Percentiles rank a stretch among this genome's conserved stretches.
These are phyloP conservation scores for Gymnodraco acuticeps DNA, from an alignment of 2,797 vertebrate genomes.

Conservation along the genomic window DNA sequence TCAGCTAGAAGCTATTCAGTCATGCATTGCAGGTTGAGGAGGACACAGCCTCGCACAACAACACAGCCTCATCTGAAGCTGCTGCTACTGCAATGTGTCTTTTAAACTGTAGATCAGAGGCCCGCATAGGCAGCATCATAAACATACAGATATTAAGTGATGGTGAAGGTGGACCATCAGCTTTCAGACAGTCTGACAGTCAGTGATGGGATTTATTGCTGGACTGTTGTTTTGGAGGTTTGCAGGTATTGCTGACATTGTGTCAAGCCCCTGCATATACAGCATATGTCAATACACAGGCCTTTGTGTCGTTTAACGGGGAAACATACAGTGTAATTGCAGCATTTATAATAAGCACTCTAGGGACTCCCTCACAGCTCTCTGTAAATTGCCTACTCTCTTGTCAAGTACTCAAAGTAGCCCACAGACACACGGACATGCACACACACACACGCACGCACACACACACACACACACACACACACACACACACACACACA, in stretches of 20 bases:
- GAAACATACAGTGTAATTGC: not conserved
- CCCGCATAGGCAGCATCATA: not conserved
- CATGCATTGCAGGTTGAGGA: not conserved
- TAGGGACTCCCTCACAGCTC: conserved; percentile 11
- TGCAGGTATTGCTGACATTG: not conserved
- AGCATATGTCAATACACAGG: too few species aligned
- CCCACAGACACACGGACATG: not conserved
- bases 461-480: conserved; percentile 3
- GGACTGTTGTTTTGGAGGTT: conserved; percentile 1
- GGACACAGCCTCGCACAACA: too few species aligned
- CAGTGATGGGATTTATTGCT: not conserved
- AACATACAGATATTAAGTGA: not conserved
- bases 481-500: conserved; percentile 14
- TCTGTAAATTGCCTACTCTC: conserved; percentile 9
- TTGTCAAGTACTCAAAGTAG: conserved; percentile 13
- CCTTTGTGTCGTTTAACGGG: not conserved
- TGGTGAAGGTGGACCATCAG: not conserved
- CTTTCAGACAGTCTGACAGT: not conserved
- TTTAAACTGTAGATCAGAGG: not conserved
- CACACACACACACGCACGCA: not conserved
- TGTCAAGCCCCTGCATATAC: not conserved
- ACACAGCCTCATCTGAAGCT: not conserved
- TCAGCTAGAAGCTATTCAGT: not conserved
- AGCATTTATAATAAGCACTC: conserved; percentile 16
- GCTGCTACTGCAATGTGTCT: not conserved